Conservation (phyloP, 2,888 invertebrate species). For the Lucinisca nassula region DNA sequence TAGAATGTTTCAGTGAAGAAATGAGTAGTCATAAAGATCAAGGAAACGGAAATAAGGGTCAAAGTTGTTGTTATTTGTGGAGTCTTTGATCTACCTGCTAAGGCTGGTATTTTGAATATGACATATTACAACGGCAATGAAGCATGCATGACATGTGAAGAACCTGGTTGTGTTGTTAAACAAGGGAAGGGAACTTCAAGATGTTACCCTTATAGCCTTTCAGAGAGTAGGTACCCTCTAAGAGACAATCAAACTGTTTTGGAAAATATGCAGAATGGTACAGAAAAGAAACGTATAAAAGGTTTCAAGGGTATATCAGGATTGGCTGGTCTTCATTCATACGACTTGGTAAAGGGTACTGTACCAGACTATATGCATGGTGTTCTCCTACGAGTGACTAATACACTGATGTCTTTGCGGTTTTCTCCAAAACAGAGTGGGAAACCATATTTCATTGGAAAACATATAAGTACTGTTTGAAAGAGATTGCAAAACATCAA, state of each 20-base stretch:
- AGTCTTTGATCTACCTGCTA: neutral
- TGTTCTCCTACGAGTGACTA: constrained; percentile 43
- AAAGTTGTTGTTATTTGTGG: neutral
- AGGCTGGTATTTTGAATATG: neutral
- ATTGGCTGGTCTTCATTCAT: neutral
- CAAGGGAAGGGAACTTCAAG: constrained; percentile 47
- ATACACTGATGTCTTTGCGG: constrained; percentile 47
- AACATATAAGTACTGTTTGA: constrained; percentile 33
- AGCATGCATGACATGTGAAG: constrained; percentile 71
- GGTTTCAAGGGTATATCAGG: constrained; percentile 45
- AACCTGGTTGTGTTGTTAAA: constrained; percentile 52
- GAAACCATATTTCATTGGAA: constrained; percentile 48
- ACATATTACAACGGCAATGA: constrained; percentile 50
- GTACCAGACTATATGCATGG: constrained; percentile 66
- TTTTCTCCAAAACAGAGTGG: constrained; percentile 38
- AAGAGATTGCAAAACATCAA: constrained; percentile 39
- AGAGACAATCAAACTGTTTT: no score
- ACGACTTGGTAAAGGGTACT: constrained; percentile 15
- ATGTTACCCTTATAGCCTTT: constrained; percentile 42
- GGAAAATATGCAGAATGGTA: no score
- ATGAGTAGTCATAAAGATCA: neutral
- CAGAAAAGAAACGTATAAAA: neutral
- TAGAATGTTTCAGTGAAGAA: neutral
- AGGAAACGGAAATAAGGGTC: neutral
- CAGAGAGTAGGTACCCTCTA: neutral